phyloP scores from a whole-genome alignment of 2,113 vertebrate genomes.

The Montifringilla adamsi region DNA sequence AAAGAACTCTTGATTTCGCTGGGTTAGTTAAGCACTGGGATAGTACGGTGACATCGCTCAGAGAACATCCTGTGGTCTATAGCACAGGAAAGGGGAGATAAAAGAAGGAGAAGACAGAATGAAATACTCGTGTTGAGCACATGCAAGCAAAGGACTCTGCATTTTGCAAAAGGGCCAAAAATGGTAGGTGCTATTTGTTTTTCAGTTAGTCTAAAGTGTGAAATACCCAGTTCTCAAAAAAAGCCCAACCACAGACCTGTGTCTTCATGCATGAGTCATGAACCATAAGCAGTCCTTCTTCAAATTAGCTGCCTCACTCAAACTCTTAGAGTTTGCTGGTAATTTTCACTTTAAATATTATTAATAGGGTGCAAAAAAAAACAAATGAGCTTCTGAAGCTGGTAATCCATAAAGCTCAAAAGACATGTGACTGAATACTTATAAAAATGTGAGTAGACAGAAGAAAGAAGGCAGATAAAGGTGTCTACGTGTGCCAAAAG shows the following conservation, averaged over 20 bases:
- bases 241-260: background rate
- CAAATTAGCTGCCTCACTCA: background rate
- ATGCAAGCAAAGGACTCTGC: background rate
- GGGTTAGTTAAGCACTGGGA: background rate
- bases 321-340: background rate
- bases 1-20: background rate
- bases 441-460: background rate
- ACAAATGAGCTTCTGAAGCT: background rate
- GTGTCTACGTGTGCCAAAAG: background rate
- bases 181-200: background rate
- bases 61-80: background rate
- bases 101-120: background rate
- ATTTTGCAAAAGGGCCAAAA: background rate
- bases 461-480: background rate
- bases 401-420: background rate
- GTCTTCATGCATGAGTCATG: background rate
- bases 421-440: background rate
- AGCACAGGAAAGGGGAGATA: background rate
- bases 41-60: fast-evolving
- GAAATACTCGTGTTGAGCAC: background rate
- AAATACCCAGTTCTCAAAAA: background rate
- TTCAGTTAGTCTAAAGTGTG: background rate
- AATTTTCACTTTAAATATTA: background rate
- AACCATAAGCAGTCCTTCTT: background rate
- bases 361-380: background rate